A percentile compares a stretch with the other conserved stretches of the same genome.
These are phyloP conservation scores for Ochotona curzoniae DNA, from an alignment of 2,113 vertebrate genomes.

Conservation along the genomic window DNA sequence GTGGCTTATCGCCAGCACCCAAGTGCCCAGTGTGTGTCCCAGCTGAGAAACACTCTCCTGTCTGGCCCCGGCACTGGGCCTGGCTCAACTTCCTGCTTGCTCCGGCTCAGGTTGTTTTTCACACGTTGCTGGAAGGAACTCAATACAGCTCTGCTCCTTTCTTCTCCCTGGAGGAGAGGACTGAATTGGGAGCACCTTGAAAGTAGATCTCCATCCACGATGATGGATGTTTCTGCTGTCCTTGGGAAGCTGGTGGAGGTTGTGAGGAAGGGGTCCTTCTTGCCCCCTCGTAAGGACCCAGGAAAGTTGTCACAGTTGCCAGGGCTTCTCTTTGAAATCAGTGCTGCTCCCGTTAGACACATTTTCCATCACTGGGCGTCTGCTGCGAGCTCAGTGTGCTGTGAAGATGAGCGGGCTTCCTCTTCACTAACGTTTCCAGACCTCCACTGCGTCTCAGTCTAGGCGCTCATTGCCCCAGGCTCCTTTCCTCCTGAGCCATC, in stretches of 20 bases:
- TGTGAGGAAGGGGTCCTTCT: neutral
- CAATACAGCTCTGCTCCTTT: neutral
- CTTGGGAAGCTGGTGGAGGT: no score
- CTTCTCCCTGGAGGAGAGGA: neutral
- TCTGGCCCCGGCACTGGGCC: neutral
- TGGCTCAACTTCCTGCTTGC: slow-evolving; percentile 1
- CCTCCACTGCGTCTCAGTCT: neutral
- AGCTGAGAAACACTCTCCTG: neutral
- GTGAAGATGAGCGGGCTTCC: neutral
- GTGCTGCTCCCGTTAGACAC: neutral
- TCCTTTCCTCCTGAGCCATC: neutral
- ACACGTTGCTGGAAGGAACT: slow-evolving; percentile 55
- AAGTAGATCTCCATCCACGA: neutral
- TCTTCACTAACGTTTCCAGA: neutral
- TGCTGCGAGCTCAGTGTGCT: accelerated
- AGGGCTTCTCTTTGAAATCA: neutral
- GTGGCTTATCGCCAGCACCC: slow-evolving; percentile 33
- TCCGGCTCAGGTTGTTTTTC: slow-evolving; percentile 1
- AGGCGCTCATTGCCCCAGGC: neutral
- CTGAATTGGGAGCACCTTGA: neutral
- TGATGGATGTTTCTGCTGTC: no score
- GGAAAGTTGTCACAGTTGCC: no score
- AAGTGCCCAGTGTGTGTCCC: neutral
- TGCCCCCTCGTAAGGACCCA: no score
- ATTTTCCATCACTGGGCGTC: neutral